Evolutionary conservation across 2,888 invertebrate species (phyloP), one percentile per base, ranked within the genome.

Genomic region (Mesorhabditis spiculigera): DNA sequence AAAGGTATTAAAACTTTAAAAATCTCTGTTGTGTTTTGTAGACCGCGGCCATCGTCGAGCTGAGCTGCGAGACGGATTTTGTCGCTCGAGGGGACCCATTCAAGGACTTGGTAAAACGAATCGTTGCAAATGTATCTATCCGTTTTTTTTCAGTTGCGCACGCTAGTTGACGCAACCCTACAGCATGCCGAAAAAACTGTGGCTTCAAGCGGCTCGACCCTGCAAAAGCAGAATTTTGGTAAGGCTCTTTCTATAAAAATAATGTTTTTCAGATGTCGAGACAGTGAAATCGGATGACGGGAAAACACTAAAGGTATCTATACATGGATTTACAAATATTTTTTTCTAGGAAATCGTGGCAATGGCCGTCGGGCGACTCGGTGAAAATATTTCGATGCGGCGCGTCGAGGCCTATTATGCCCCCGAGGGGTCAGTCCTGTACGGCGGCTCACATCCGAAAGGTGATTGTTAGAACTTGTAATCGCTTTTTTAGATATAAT

Each of bases 41-140:
- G 58, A 69, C 83, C 45, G 95, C 92, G 4, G 92, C 93, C 0
- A 89, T 97, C 84, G 91, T 96, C 0, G 97, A 98, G 88, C 86
- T 89, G 75, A 97, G 96, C 86, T 98, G 97, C 87, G 97, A 98
- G 88, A 98, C 97, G 10, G 98, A 98, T 88, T 98, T 98, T 89
- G 97, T 98, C 4, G 93, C 96, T 0, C 91, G 92, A 78, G 97
- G 96, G 89, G 91, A 92, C 61, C 91, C 93, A 78, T 98, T 98
- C 86, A 91, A 92, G 69, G 90, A 90, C 69, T 90, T 97, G 87
- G 92, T 93, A n/a, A 64, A 71, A 28, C 28, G 28, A 28, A 68
- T 62, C 43, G 43, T 68, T 16, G 42, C 16, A 43, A n/a, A 16
- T 10, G 58, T 45, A 13, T 1, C n/a, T 50, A 13, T 50, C n/a